Evolutionary conservation across 1,140 invertebrate genomes (phyloP).

Genomic region (Littorina saxatilis): DNA sequence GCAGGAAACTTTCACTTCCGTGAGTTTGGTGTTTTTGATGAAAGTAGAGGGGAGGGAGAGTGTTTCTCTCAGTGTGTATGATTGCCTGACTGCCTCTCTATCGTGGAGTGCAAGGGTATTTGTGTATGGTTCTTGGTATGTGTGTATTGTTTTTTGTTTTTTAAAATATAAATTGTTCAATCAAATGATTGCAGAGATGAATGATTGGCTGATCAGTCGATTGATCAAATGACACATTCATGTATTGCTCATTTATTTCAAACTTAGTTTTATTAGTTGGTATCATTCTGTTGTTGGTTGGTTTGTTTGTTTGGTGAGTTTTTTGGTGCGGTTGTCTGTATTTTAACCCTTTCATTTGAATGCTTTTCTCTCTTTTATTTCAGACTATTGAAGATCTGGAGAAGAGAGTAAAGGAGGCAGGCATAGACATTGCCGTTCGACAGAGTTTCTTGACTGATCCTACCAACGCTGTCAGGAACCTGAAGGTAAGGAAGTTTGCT

Average conservation of each 20-base stretch:
- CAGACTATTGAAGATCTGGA: slow-evolving; percentile 77
- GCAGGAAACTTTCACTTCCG: slow-evolving; percentile 99
- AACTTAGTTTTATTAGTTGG: too few relatives aligned
- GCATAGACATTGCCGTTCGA: slow-evolving; percentile 95
- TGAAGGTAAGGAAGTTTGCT: slow-evolving; percentile 83
- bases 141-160: neutral
- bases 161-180: slow-evolving; percentile 6
- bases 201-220: too few relatives aligned
- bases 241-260: too few relatives aligned
- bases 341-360: too few relatives aligned
- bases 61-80: neutral
- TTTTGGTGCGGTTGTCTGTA: too few relatives aligned
- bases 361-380: too few relatives aligned
- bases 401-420: slow-evolving; percentile 92
- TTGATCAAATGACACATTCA: too few relatives aligned
- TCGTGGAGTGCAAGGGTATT: neutral
- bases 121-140: neutral
- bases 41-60: too few relatives aligned
- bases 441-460: slow-evolving; percentile 98
- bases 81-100: neutral
- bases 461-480: slow-evolving; percentile 94
- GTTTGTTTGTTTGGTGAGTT: too few relatives aligned
- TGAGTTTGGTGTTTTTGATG: slow-evolving; percentile 78
- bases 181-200: too few relatives aligned
- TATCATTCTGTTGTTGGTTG: too few relatives aligned